Base-by-base conservation (phyloP, 53 echinoderm and acorn worm species). In the Echinometra lucunter region DNA sequence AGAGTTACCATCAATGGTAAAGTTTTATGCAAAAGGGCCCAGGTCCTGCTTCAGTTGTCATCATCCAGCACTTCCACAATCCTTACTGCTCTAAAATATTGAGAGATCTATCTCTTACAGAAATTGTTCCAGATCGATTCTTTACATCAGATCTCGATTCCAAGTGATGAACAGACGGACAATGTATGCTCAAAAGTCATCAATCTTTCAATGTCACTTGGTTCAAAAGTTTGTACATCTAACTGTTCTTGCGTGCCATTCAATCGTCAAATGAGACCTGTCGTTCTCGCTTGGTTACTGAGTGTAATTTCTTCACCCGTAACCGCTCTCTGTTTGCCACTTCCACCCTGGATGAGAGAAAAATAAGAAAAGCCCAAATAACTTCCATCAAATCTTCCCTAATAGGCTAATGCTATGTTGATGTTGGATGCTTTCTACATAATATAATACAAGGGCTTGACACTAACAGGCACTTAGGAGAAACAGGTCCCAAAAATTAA, bases 271-370 rank as follows among this genome's bases (percentile, higher is more conserved):
- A 57, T 4, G 85, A 83, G 18, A 98, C 96, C 60, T 49, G 88
- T 34, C 98, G 93, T 88, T 97, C 97, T 16, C 57, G 95, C 95
- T 98, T 98, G 3, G 95, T 97, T 57, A 89, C 91, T 4, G 97
- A 96, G 74, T 97, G 96, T 17, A 95, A 93, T 38, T 95, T 97
- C 95, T 98, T 98, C 75, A 95, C 88, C 60, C 92, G 83, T 94
- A 98, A 94, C 42, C 98, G 94, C 88, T 98, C 96, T 49, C 98
- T 90, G 81, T 97, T 97, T 32, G 82, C 80, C 27, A 49, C 89
- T 93, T 98, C 98, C 90, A 96, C 95, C 91, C 98, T 98, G 91
- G 21, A 95, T 30, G 35, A 42, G 42, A 21, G 21, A 34, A 32
- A 15, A 72, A 11, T 34, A 7, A 32, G 35, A 28, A 72, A 72